Evolutionary conservation across 1,140 invertebrate genomes (phyloP).

Genomic region (Drosophila fuyamai): DNA sequence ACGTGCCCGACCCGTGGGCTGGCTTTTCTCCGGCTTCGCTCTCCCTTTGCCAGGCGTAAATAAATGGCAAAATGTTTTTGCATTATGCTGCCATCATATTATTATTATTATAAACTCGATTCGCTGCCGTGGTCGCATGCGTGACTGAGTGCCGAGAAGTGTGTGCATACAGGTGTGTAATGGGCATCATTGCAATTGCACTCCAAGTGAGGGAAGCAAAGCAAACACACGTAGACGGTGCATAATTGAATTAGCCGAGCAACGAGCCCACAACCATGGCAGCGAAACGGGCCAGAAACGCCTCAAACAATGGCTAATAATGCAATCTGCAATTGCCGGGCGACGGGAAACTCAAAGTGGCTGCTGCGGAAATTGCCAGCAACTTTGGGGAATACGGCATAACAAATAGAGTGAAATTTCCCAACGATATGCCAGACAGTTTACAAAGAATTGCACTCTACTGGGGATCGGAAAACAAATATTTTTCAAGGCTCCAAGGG

Average conservation of each 20-base stretch:
- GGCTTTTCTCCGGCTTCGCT: neutral
- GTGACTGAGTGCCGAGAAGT: slow-evolving; percentile 50
- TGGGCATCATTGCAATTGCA: slow-evolving; percentile 43
- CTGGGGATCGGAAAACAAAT: neutral
- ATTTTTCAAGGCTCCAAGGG: neutral
- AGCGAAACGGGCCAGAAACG: slow-evolving; percentile 34
- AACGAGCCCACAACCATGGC: slow-evolving; percentile 24
- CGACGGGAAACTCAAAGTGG: slow-evolving; percentile 2
- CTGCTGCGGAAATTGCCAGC: slow-evolving; percentile 10
- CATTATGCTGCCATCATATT: slow-evolving; percentile 49
- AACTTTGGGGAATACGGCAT: slow-evolving; percentile 11
- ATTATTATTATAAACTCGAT: slow-evolving; percentile 50
- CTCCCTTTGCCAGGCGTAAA: slow-evolving; percentile 28
- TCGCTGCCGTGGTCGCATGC: slow-evolving; percentile 27
- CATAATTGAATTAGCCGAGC: slow-evolving; percentile 78
- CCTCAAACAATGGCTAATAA: slow-evolving; percentile 73
- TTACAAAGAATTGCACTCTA: slow-evolving; percentile 1
- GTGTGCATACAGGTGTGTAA: slow-evolving; percentile 33
- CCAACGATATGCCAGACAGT: neutral
- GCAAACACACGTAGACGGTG: slow-evolving; percentile 49
- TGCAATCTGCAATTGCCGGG: slow-evolving; percentile 39
- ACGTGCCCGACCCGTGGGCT: slow-evolving; percentile 41
- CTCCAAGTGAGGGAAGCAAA: slow-evolving; percentile 8
- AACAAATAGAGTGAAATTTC: neutral
- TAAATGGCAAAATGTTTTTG: slow-evolving; percentile 66